Base-by-base conservation (phyloP, 2,113 vertebrate species). In the Larimichthys crocea region DNA sequence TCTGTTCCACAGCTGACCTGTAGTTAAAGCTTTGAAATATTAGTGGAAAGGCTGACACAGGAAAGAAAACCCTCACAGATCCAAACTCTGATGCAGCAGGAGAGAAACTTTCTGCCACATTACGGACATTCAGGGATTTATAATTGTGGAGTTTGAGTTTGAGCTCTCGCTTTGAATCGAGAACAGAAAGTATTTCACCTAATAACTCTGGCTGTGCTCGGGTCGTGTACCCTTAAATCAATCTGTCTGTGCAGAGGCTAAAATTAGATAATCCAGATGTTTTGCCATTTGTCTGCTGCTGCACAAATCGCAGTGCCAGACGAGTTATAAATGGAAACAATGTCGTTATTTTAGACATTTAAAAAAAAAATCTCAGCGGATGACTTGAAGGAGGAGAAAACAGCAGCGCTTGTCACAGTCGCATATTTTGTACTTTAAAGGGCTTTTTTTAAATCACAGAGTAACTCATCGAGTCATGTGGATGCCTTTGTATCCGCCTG, bases 201-300 rank as follows among this genome's bases (percentile, higher is more conserved):
- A 76, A 80, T 75, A 71, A 80, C 42, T 53, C 52, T 26, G 50
- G 46, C 24, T 67, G 59, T 20, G 29, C 56, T 61, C 19, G 62
- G 70, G 71, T 78, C 68, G 9, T 24, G 60, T 11, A 44, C 76
- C 69, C 74, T 61, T 49, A 56, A 85, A 89, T 84, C 62, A 72
- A 35, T 75, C 82, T 74, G 82, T 89, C 75, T 72, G 76, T 65
- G 56, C 14, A 20, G 44, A 50, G 49, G 77, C 85, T 89, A 86
- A 89, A 92, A 80, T 90, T 82, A 86, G 85, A 71, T 56, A n/a
- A 78, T 88, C 76, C 85, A 90, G 79, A 91, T 87, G 80, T 85
- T 91, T 82, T 71, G 48, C 61, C 64, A 44, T 82, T 86, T 69
- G 57, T 75, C 48, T 73, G 68, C 35, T 40, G 7, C 72, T 46